Evolutionary conservation across 2,888 invertebrate genomes (phyloP), one percentile per base, ranked within the genome.

Genomic region (Mechanitis mazaeus): DNA sequence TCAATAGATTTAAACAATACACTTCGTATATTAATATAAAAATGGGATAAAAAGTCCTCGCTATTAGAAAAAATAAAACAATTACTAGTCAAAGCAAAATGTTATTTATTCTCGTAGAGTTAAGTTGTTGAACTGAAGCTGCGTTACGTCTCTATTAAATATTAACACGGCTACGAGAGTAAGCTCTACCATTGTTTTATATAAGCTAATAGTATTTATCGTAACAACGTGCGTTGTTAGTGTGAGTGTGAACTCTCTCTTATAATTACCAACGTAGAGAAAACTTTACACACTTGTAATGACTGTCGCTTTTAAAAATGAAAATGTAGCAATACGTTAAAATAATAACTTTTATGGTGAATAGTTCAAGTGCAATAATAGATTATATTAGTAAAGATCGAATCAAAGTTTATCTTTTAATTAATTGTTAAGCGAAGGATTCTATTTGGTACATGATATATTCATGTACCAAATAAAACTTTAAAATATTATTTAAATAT

Each of bases 171-270:
- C 31, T 50, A 5, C 7, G 6, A 42, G 50, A 50, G 31, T 31
- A 31, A 50, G 50, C 50, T 5, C 4, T 28, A 50, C 31, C 31
- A 50, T 3, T 31, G 50, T 31, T 31, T 28, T 31, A 31, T 9
- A 50, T 7, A 31, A 9, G 42, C 9, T 50, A 50, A 31, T 31
- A 50, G 31, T 31, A 31, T 50, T 50, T 50, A 50, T 50, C 50
- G 42, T 42, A 42, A 50, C 31, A 1, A 50, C 31, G 31, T 50
- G 50, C 50, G 47, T 47, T 50, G 9, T 31, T 3, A 50, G 50
- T 50, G 50, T 50, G 50, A 6, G 50, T 50, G 50, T 50, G 31
- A n/a, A 50, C 50, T 50, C 50, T 9, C 50, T 31, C 7, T 50
- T 31, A 31, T 31, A 50, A 31, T 50, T 31, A 9, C 28, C 50